These are phyloP conservation scores for Andrena minutula DNA, from an alignment of 2,888 invertebrate genomes.

Conservation along the genomic window DNA sequence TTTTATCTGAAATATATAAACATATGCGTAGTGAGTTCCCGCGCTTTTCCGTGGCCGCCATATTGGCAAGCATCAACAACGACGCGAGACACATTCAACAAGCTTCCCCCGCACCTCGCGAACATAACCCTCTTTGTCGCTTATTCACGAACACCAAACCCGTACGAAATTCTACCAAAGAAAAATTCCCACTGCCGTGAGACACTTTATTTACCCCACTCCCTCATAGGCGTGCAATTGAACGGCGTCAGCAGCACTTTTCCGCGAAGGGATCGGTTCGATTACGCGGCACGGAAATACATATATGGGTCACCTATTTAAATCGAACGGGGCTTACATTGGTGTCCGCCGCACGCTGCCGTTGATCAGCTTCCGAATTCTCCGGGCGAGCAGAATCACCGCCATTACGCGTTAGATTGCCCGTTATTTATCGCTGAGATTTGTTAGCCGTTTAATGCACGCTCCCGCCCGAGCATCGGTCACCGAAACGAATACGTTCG, in stretches of 20 bases:
- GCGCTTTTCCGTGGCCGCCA: not conserved
- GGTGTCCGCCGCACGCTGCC: not conserved
- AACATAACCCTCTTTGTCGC: no score
- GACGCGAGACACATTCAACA: not conserved
- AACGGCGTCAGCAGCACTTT: no score
- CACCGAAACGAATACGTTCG: conserved; percentile 29
- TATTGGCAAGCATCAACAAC: not conserved
- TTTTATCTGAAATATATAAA: no score
- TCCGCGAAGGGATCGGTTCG: conserved; percentile 14
- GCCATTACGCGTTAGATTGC: conserved; percentile 19
- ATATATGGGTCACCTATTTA: conserved; percentile 52
- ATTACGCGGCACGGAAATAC: conserved; percentile 36
- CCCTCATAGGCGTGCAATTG: no score
- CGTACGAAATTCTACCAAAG: no score
- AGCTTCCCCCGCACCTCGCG: no score
- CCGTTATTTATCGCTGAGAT: conserved; percentile 55
- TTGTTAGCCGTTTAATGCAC: conserved; percentile 40
- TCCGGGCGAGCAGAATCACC: conserved; percentile 33
- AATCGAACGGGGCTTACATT: not conserved
- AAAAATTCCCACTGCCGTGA: no score
- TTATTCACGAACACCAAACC: no score
- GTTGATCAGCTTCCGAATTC: conserved; percentile 50
- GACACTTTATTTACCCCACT: no score
- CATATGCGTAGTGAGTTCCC: not conserved
- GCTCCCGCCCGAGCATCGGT: not conserved